Evolutionary conservation across 2,113 vertebrate genomes (phyloP).

Genomic region (Dunckerocampus dactyliophorus): DNA sequence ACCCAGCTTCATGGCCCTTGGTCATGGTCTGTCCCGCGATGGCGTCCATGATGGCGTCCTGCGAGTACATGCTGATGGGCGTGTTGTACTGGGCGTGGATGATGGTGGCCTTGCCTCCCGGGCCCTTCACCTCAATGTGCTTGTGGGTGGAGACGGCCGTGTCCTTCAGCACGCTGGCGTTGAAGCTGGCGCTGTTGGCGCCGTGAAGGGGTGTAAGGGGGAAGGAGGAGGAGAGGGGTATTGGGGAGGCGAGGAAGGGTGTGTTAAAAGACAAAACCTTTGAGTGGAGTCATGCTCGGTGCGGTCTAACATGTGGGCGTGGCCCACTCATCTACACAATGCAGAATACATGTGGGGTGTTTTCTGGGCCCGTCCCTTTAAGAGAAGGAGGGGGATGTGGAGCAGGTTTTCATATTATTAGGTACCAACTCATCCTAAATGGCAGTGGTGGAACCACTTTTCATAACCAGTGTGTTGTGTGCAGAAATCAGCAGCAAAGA

Average conservation of each 20-base stretch:
- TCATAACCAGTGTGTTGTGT: no score
- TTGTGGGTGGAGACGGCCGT: constrained; percentile 85
- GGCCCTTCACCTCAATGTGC: constrained; percentile 94
- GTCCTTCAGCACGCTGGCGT: constrained; percentile 84
- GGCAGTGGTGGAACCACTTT: no score
- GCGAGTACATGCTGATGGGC: constrained; percentile 98
- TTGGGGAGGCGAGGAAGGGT: not conserved
- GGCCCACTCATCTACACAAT: no score
- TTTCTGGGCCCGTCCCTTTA: no score
- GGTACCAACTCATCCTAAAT: no score
- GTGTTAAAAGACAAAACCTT: not conserved
- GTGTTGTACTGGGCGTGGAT: constrained; percentile 99
- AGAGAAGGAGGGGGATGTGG: no score
- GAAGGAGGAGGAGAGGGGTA: constrained; percentile 16
- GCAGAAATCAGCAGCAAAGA: not conserved
- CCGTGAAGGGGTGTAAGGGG: constrained; percentile 16
- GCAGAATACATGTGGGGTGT: no score
- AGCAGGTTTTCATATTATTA: no score
- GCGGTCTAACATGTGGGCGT: no score
- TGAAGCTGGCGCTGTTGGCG: constrained; percentile 80
- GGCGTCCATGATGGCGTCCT: constrained; percentile 98
- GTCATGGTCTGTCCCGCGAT: constrained; percentile 95
- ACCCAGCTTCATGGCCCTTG: constrained; percentile 87
- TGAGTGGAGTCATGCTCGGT: no score
- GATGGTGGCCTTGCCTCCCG: constrained; percentile 94